Evolutionary conservation across 1,140 invertebrate species (phyloP).

Genomic region (Drosophila parvula): DNA sequence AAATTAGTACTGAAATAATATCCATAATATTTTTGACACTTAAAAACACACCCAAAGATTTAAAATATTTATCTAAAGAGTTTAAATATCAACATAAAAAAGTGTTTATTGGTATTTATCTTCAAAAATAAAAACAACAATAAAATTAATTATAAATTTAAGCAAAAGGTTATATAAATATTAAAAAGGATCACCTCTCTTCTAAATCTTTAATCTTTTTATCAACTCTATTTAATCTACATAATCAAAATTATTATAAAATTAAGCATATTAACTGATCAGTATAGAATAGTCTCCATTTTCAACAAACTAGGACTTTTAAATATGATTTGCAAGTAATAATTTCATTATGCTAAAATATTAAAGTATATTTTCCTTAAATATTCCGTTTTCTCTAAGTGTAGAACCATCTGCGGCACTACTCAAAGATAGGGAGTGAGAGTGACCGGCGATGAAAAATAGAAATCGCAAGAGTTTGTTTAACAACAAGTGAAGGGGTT

Average conservation of each 20-base stretch:
- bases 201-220: background rate
- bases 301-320: background rate
- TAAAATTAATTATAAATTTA: no score
- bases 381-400: background rate
- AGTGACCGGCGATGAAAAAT: constrained; percentile 61
- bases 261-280: background rate
- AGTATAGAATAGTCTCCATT: no score
- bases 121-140: no score
- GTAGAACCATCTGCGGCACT: constrained; percentile 59
- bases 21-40: no score
- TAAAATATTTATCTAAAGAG: no score
- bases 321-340: background rate
- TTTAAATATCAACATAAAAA: no score
- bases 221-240: background rate
- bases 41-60: no score
- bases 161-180: no score
- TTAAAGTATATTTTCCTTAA: no score
- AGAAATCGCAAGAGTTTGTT: constrained; percentile 80
- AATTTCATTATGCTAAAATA: background rate
- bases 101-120: no score
- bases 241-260: background rate
- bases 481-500: constrained; percentile 80
- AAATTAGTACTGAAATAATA: no score
- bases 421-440: constrained; percentile 36
- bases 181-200: no score